Conservation (phyloP, 2,797 vertebrate genomes). For the Pelobates cultripes region DNA sequence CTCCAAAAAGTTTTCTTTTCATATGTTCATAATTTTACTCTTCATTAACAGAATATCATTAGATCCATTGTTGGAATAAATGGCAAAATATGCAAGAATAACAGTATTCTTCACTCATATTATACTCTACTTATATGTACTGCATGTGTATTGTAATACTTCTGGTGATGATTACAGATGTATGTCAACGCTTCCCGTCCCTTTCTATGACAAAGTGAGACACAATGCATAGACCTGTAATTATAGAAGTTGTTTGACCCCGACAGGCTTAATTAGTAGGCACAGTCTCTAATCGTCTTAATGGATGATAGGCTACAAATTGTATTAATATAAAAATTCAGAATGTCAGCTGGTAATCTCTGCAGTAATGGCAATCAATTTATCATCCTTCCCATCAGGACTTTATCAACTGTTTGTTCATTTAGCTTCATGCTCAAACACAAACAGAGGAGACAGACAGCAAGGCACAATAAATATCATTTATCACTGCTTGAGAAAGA, state of each 20-base stretch:
- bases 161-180: slow-evolving; percentile 23
- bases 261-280: slow-evolving; percentile 65
- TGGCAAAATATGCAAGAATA: too few relatives aligned
- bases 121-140: too few relatives aligned
- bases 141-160: background rate
- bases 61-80: too few relatives aligned
- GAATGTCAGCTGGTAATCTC: slow-evolving; percentile 65
- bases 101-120: too few relatives aligned
- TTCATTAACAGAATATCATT: too few relatives aligned
- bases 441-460: slow-evolving; percentile 57
- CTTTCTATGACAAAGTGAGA: slow-evolving; percentile 66
- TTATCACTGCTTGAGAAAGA: slow-evolving; percentile 6
- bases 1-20: too few relatives aligned
- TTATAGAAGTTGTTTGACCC: slow-evolving; percentile 65
- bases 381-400: slow-evolving; percentile 61
- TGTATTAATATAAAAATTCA: slow-evolving; percentile 58
- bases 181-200: slow-evolving; percentile 59
- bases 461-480: slow-evolving; percentile 53
- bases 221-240: slow-evolving; percentile 63
- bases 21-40: too few relatives aligned
- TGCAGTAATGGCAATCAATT: slow-evolving; percentile 56
- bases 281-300: slow-evolving; percentile 58
- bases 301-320: slow-evolving; percentile 62
- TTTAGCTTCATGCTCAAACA: slow-evolving; percentile 56
- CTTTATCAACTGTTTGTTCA: slow-evolving; percentile 64